phyloP scores from a whole-genome alignment of 2,113 vertebrate species.

The Istiophorus platypterus region DNA sequence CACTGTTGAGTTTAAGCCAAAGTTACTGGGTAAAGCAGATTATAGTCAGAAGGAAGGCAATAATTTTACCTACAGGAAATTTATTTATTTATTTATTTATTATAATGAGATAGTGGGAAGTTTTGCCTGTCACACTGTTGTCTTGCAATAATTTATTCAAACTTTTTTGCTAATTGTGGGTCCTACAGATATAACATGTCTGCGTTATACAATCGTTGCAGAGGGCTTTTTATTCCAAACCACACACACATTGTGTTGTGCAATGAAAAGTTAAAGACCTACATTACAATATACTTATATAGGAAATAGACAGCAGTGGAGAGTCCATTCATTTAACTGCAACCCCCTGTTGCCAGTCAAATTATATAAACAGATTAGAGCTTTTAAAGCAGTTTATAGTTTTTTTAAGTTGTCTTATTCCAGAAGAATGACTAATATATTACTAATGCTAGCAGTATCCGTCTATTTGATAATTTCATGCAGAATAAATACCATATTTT shows the following conservation, averaged over 20 bases:
- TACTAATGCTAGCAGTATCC: neutral
- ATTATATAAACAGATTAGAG: neutral
- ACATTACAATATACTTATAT: neutral
- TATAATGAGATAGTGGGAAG: neutral
- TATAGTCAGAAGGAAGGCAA: neutral
- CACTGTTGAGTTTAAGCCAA: neutral
- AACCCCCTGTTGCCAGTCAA: neutral
- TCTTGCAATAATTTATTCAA: neutral
- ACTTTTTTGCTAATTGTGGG: neutral
- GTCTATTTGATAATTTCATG: neutral
- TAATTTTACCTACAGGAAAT: neutral
- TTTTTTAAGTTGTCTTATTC: neutral
- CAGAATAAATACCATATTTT: neutral
- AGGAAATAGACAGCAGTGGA: neutral
- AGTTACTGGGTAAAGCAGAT: neutral
- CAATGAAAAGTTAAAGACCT: neutral
- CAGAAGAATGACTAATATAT: neutral
- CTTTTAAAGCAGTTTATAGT: neutral
- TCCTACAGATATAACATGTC: neutral
- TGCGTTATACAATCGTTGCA: neutral
- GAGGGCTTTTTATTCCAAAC: neutral
- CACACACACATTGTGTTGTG: neutral
- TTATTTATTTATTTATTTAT: neutral
- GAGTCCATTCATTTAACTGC: conserved; percentile 6
- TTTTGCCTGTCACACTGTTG: neutral